These are phyloP conservation scores for Drosophila putrida DNA, from an alignment of 2,888 invertebrate genomes.

Conservation along the genomic window DNA sequence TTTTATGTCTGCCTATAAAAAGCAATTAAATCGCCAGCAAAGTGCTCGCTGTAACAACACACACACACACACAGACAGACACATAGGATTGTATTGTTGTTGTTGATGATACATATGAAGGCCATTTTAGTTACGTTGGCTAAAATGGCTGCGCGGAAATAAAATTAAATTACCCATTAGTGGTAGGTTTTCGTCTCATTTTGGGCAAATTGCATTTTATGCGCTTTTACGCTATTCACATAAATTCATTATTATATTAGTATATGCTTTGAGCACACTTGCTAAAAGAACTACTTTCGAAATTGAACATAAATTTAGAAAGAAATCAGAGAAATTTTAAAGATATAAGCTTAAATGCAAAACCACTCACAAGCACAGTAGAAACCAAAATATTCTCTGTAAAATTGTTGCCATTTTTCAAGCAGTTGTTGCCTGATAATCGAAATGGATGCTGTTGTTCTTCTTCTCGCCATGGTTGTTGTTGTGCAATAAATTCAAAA, in stretches of 20 bases:
- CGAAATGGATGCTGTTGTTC: conserved; percentile 47
- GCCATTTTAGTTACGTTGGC: conserved; percentile 55
- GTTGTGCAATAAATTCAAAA: conserved; percentile 70
- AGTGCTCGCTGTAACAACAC: conserved; percentile 38
- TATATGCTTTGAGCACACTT: not conserved
- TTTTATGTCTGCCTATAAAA: conserved; percentile 66
- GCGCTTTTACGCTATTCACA: conserved; percentile 33
- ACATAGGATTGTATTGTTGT: conserved; percentile 51
- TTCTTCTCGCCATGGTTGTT: conserved; percentile 20
- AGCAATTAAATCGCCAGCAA: conserved; percentile 69
- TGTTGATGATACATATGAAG: conserved; percentile 19
- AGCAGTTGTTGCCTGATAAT: conserved; percentile 45
- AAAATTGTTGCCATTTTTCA: conserved; percentile 37
- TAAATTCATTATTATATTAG: conserved; percentile 34
- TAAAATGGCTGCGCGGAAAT: conserved; percentile 53
- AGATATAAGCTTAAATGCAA: not conserved
- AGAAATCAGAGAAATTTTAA: not conserved
- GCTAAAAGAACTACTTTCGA: no score
- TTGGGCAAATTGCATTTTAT: conserved; percentile 58
- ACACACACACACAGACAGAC: conserved; percentile 16
- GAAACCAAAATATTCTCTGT: conserved; percentile 4
- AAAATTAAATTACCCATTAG: conserved; percentile 73
- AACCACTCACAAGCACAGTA: not conserved
- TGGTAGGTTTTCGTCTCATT: conserved; percentile 61
- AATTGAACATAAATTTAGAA: not conserved